Percentiles rank a stretch among this genome's conserved stretches.
Conservation (phyloP, 2,888 invertebrate genomes). For the Eilema griseolum region DNA sequence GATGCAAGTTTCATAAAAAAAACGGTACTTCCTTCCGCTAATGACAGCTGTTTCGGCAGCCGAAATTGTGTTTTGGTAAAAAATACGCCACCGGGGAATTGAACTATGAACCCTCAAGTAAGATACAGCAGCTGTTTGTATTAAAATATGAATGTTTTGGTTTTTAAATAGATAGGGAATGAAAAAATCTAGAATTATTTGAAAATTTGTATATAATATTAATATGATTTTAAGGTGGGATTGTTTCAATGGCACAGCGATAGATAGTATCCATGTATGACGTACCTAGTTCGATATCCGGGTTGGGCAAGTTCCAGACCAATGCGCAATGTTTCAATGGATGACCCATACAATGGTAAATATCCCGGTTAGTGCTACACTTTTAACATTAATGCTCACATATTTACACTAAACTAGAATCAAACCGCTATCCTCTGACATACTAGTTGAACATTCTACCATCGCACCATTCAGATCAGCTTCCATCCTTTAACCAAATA, state of each 20-base stretch:
- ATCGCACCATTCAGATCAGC: background rate
- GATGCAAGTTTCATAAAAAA: slow-evolving; percentile 11
- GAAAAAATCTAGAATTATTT: background rate
- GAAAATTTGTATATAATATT: background rate
- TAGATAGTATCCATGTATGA: background rate
- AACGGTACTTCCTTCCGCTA: slow-evolving; percentile 43
- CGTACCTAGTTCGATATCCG: too few species aligned
- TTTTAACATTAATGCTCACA: background rate
- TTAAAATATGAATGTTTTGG: slow-evolving; percentile 12
- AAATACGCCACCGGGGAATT: slow-evolving; percentile 39
- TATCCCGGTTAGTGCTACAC: too few species aligned
- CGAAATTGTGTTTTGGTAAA: slow-evolving; percentile 33
- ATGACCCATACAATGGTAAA: too few species aligned
- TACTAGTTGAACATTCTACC: background rate
- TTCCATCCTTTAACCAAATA: background rate
- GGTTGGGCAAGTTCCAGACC: too few species aligned
- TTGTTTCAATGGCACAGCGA: background rate
- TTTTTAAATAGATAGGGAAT: background rate
- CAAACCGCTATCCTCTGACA: background rate
- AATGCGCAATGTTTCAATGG: too few species aligned
- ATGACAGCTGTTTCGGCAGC: slow-evolving; percentile 39
- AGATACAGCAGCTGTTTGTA: slow-evolving; percentile 30
- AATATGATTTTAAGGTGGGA: background rate
- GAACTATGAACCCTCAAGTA: slow-evolving; percentile 21
- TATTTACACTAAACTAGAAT: background rate